phyloP scores from a whole-genome alignment of 2,113 vertebrate species.

The Caranx ignobilis region DNA sequence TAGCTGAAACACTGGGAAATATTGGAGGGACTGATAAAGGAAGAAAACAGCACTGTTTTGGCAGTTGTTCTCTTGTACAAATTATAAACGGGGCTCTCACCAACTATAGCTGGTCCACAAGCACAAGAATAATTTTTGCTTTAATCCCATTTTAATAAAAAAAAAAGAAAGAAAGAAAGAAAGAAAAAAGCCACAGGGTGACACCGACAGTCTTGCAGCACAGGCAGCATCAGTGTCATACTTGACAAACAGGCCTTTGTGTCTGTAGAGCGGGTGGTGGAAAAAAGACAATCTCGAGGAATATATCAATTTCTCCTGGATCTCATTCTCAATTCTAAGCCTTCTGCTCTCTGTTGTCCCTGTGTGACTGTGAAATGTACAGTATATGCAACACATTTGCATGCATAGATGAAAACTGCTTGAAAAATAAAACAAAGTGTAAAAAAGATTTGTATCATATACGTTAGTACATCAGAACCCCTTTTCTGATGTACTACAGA shows the following conservation, averaged over 20 bases:
- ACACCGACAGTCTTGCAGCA: slow-evolving; percentile 21
- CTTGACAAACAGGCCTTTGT: slow-evolving; percentile 52
- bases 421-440: not conserved
- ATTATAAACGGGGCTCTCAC: slow-evolving; percentile 12
- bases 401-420: not conserved
- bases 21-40: slow-evolving; percentile 18
- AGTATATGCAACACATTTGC: not conserved
- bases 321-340: slow-evolving; percentile 51
- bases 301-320: slow-evolving; percentile 31
- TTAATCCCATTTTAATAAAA: slow-evolving; percentile 28
- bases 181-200: slow-evolving; percentile 14
- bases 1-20: slow-evolving; percentile 2
- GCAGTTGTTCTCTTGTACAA: slow-evolving; percentile 12
- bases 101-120: not conserved
- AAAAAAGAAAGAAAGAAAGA: no score
- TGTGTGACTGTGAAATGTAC: not conserved
- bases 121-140: slow-evolving; percentile 20
- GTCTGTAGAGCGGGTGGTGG: slow-evolving; percentile 13
- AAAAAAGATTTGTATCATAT: not conserved
- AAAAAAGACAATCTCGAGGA: slow-evolving; percentile 24
- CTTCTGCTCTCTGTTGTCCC: not conserved
- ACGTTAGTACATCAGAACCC: no score
- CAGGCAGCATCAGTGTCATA: slow-evolving; percentile 42
- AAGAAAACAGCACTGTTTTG: slow-evolving; percentile 8
- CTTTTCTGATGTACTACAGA: no score